phyloP scores from a whole-genome alignment of 2,797 vertebrate species.

The Micrastur ruficollis region DNA sequence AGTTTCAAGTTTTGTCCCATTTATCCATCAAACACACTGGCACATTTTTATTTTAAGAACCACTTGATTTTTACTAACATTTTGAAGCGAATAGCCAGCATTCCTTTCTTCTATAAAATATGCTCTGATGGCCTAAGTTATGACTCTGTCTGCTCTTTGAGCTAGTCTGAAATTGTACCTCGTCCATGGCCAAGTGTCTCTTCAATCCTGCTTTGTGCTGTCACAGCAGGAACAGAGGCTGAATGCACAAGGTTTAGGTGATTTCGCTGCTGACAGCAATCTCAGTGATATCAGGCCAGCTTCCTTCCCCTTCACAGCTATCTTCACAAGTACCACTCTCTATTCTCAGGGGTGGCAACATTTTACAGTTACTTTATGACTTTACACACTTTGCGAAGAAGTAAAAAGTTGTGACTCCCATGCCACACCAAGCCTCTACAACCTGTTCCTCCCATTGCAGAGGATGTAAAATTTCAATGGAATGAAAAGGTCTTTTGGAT shows the following conservation, averaged over 20 bases:
- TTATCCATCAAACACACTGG: neutral
- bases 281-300: neutral
- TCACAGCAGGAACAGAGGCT: constrained; percentile 39
- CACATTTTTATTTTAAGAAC: constrained; percentile 4
- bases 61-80: neutral
- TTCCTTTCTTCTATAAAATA: constrained; percentile 21
- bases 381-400: neutral
- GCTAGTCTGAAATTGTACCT: constrained; percentile 13
- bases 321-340: neutral
- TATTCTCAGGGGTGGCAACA: neutral
- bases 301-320: neutral
- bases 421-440: neutral
- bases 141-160: constrained; percentile 2
- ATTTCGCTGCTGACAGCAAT: constrained; percentile 19
- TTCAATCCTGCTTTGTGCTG: constrained; percentile 57
- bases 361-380: neutral
- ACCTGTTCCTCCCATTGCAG: neutral
- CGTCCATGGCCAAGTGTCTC: constrained; percentile 23
- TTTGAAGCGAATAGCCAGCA: neutral
- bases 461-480: neutral
- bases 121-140: constrained; percentile 35
- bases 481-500: neutral
- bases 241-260: constrained; percentile 41
- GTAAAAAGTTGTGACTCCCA: neutral
- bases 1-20: neutral